Evolutionary conservation across 2,113 vertebrate genomes (phyloP).

Genomic region (Chaetura pelagica): DNA sequence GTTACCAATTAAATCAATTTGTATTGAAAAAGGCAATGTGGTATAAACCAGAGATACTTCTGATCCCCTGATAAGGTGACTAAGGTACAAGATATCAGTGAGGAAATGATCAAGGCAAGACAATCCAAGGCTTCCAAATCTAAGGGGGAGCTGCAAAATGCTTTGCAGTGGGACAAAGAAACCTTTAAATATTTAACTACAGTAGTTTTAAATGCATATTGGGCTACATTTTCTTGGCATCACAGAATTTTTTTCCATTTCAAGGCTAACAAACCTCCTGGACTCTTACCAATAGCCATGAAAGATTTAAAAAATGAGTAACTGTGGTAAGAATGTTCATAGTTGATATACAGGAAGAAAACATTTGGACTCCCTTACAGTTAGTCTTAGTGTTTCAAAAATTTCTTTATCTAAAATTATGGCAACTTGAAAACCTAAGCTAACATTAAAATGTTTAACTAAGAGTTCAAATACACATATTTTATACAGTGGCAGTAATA

Average conservation of each 20-base stretch:
- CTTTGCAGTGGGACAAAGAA: constrained; percentile 67
- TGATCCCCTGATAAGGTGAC: constrained; percentile 51
- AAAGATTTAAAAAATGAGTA: constrained; percentile 76
- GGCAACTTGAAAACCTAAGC: constrained; percentile 5
- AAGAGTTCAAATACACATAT: constrained; percentile 10
- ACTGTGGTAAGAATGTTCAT: constrained; percentile 73
- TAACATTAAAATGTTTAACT: constrained; percentile 38
- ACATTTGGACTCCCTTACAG: background rate
- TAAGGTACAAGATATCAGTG: constrained; percentile 58
- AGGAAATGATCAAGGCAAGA: constrained; percentile 67
- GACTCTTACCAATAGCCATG: constrained; percentile 78
- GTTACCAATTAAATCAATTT: constrained; percentile 64
- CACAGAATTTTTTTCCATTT: constrained; percentile 72
- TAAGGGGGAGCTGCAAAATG: constrained; percentile 69
- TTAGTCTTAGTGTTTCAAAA: background rate
- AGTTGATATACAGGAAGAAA: constrained; percentile 71
- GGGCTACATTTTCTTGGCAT: constrained; percentile 77
- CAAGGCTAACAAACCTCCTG: constrained; percentile 78
- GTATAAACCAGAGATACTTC: constrained; percentile 61
- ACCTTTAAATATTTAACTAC: constrained; percentile 75
- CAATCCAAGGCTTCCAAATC: constrained; percentile 55
- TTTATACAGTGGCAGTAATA: background rate
- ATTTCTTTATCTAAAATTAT: constrained; percentile 48
- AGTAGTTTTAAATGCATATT: constrained; percentile 78
- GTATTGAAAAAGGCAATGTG: constrained; percentile 42